Evolutionary conservation across 2,888 invertebrate genomes (phyloP).

Genomic region (Chrysomela aeneicollis): DNA sequence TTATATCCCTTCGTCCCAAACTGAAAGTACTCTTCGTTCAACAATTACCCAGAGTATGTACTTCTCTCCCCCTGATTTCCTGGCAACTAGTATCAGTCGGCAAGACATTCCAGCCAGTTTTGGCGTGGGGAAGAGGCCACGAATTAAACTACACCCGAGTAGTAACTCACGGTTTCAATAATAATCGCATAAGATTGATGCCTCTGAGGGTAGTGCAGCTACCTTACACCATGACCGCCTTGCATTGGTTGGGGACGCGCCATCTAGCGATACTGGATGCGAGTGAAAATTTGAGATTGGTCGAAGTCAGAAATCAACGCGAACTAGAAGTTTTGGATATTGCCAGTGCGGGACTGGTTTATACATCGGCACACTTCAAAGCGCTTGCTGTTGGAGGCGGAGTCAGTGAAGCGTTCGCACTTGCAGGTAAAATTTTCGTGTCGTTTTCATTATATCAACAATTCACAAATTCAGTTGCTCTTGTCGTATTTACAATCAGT

Average conservation of each 20-base stretch:
- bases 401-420: conserved; percentile 81
- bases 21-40: conserved; percentile 82
- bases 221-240: conserved; percentile 75
- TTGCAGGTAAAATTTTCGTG: conserved; percentile 65
- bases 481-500: too few relatives aligned
- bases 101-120: conserved; percentile 77
- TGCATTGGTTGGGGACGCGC: conserved; percentile 83
- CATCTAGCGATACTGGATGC: conserved; percentile 87
- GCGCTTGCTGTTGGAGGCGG: conserved; percentile 96
- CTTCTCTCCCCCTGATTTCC: conserved; percentile 87
- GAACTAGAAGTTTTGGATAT: conserved; percentile 86
- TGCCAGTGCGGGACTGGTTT: conserved; percentile 81
- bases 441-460: too few relatives aligned
- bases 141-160: conserved; percentile 88
- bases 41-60: conserved; percentile 72
- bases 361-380: conserved; percentile 87
- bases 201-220: conserved; percentile 76
- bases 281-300: conserved; percentile 83
- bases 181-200: conserved; percentile 64
- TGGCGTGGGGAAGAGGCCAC: conserved; percentile 88
- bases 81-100: conserved; percentile 93
- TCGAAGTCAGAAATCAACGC: conserved; percentile 89
- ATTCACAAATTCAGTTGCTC: too few relatives aligned
- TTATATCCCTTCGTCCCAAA: conserved; percentile 80
- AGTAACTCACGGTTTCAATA: conserved; percentile 62